These are phyloP conservation scores for Microctonus aethiopoides DNA, from an alignment of 2,888 invertebrate genomes.

Conservation along the genomic window DNA sequence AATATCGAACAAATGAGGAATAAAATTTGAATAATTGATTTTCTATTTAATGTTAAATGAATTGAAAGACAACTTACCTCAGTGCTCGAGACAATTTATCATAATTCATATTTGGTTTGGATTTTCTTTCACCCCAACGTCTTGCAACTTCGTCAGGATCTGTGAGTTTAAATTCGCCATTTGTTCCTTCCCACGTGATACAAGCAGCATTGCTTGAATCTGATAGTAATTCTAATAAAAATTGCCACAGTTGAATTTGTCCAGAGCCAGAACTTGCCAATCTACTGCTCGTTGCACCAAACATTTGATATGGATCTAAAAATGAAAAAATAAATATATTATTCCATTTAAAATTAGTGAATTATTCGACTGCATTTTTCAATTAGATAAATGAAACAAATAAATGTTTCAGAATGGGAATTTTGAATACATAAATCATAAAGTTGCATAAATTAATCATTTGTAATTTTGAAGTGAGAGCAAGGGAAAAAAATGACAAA, in stretches of 20 bases:
- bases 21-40: constrained; percentile 10
- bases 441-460: no score
- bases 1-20: no score
- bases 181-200: constrained; percentile 99
- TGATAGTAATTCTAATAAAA: constrained; percentile 93
- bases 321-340: not conserved
- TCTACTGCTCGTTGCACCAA: constrained; percentile 95
- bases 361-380: no score
- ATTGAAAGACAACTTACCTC: constrained; percentile 82
- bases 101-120: constrained; percentile 99
- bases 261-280: constrained; percentile 96
- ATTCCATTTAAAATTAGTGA: no score
- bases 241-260: constrained; percentile 99
- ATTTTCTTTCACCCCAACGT: constrained; percentile 98
- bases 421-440: no score
- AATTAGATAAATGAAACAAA: no score
- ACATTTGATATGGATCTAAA: constrained; percentile 99
- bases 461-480: no score
- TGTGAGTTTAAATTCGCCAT: constrained; percentile 97
- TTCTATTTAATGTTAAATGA: not conserved
- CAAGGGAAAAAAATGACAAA: no score
- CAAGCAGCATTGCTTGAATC: constrained; percentile 96
- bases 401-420: no score
- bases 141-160: constrained; percentile 98
- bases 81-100: constrained; percentile 97